These are phyloP conservation scores for Cynoglossus semilaevis DNA, from an alignment of 2,113 vertebrate species.

Conservation along the genomic window DNA sequence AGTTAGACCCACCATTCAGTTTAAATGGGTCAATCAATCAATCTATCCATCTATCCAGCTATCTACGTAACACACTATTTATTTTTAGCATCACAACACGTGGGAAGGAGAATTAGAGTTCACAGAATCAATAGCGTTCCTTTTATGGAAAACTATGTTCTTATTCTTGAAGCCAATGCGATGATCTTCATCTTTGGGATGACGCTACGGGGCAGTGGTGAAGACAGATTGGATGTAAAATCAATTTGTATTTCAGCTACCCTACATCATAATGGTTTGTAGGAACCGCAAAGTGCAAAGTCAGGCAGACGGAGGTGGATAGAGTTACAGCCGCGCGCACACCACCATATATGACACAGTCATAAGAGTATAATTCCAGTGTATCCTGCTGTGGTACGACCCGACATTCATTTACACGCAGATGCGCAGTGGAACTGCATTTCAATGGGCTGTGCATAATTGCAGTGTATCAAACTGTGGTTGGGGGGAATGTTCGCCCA, in stretches of 20 bases:
- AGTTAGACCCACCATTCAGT: too few relatives aligned
- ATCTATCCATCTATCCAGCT: too few relatives aligned
- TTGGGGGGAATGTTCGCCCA: conserved; percentile 41
- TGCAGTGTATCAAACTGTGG: conserved; percentile 51
- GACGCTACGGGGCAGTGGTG: conserved; percentile 30
- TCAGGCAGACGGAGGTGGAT: conserved; percentile 56
- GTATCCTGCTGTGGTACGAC: conserved; percentile 48
- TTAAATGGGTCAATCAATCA: too few relatives aligned
- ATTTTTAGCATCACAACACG: too few relatives aligned
- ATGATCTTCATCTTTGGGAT: conserved; percentile 18
- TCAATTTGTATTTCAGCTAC: conserved; percentile 64
- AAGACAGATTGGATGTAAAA: conserved; percentile 63
- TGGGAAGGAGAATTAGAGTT: conserved; percentile 2
- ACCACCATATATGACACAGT: conserved; percentile 50
- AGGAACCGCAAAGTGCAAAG: conserved; percentile 58
- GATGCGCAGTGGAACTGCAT: conserved; percentile 26
- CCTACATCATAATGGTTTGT: conserved; percentile 49
- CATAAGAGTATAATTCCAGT: conserved; percentile 51
- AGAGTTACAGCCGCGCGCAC: conserved; percentile 60
- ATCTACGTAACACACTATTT: too few relatives aligned
- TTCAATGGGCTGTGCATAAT: conserved; percentile 60
- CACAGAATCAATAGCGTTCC: conserved; percentile 3
- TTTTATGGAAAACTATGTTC: conserved; percentile 41
- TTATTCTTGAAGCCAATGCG: conserved; percentile 14
- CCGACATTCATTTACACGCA: conserved; percentile 57